Base-by-base conservation (phyloP, 2,797 vertebrate genomes). In the Premnoplex brunnescens region DNA sequence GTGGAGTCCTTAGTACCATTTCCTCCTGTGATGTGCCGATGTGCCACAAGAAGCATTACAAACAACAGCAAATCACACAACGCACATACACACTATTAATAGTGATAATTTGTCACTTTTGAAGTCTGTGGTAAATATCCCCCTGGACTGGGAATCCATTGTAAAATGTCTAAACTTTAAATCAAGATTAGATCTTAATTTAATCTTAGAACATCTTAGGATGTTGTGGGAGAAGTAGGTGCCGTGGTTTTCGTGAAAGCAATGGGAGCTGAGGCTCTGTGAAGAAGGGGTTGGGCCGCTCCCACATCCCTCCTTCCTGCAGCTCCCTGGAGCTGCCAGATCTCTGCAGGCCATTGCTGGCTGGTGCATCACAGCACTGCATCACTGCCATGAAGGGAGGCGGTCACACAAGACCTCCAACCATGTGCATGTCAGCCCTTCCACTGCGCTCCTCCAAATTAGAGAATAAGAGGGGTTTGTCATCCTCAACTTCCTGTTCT, bases 151-250 rank as follows among this genome's bases (percentile, higher is more conserved):
- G 27, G 52, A 88, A 76, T 76, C 74, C 41, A 34, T 16, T 75
- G 48, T 66, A 88, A 83, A 84, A 69, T 7, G 76, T 56, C 55
- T 88, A 76, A 89, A 86, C 55, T 88, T 85, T 72, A 88, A 92
- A 92, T 88, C 19, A 69, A 59, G 58, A 78, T 83, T 72, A 77
- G 58, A 73, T 75, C 49, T 85, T 60, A 39, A 66, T 92, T 87
- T 89, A 89, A 82, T 87, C 37, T 87, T 78, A 54, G 0, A 6
- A 6, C 13, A 20, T 74, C 16, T 55, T 72, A 62, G 73, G 68
- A 44, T n/a, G 36, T 49, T 85, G 26, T 66, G 30, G 74, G 36
- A 82, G 44, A 74, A 83, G 59, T 58, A 69, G 62, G 62, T 28
- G 2, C 32, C 1, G 0, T 68, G 64, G 46, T 43, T 76, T 83